These are phyloP conservation scores for Abrostola tripartita DNA, from an alignment of 2,888 invertebrate genomes.

Conservation along the genomic window DNA sequence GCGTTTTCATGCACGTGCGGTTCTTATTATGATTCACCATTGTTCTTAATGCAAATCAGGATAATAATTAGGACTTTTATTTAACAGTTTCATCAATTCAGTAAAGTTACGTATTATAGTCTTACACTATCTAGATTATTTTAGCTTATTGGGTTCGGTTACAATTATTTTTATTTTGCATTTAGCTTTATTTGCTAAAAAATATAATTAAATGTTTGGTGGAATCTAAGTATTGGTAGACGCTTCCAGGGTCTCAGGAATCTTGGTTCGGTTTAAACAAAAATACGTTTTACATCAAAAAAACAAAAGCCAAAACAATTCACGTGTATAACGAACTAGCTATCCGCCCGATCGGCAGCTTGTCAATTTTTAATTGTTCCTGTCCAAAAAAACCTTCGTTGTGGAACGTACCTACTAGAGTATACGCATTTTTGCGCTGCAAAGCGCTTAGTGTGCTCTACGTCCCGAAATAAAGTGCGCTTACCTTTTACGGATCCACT, in stretches of 20 bases:
- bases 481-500: slow-evolving; percentile 2
- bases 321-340: slow-evolving; percentile 4
- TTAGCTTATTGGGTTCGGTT: too few species aligned
- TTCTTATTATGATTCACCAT: slow-evolving; percentile 31
- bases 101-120: too few species aligned
- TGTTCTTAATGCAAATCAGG: slow-evolving; percentile 25
- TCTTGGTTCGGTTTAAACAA: neutral
- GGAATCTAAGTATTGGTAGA: too few species aligned
- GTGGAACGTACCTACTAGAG: slow-evolving; percentile 31
- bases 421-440: slow-evolving; percentile 31
- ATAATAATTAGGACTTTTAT: neutral
- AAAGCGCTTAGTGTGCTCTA: slow-evolving; percentile 35
- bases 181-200: too few species aligned
- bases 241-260: neutral
- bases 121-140: too few species aligned
- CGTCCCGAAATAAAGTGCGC: slow-evolving; percentile 16
- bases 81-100: too few species aligned
- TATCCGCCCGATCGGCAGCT: slow-evolving; percentile 24
- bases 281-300: neutral
- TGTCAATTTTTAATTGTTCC: slow-evolving; percentile 39
- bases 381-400: slow-evolving; percentile 26
- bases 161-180: too few species aligned
- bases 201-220: too few species aligned
- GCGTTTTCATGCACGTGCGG: slow-evolving; percentile 30
- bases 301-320: slow-evolving; percentile 1